These are phyloP conservation scores for Ancistrus triradiatus DNA, from an alignment of 2,113 vertebrate species.

Conservation along the genomic window DNA sequence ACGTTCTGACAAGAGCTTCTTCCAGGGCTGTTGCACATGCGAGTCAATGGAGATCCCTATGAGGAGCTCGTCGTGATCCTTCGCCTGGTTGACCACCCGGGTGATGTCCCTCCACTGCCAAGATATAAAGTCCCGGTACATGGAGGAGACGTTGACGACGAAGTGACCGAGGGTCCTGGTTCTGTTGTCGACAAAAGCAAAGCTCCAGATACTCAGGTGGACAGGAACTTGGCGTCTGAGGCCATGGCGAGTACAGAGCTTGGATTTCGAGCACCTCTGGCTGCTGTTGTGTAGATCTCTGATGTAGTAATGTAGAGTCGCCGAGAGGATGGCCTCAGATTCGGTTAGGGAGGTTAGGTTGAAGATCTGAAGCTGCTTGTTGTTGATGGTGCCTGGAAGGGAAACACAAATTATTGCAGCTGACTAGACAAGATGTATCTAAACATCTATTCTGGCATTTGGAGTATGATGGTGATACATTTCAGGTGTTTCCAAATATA, in stretches of 20 bases:
- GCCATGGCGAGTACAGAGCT: constrained; percentile 52
- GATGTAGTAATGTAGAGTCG: constrained; percentile 81
- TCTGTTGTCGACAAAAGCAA: constrained; percentile 63
- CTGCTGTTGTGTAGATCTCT: constrained; percentile 70
- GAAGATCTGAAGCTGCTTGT: constrained; percentile 76
- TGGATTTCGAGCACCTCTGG: constrained; percentile 55
- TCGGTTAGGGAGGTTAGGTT: constrained; percentile 89
- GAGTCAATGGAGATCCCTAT: constrained; percentile 76
- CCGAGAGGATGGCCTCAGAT: constrained; percentile 87
- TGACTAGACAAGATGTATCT: no score
- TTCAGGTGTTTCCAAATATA: no score
- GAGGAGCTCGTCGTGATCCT: constrained; percentile 72
- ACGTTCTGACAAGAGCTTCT: constrained; percentile 59
- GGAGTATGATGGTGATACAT: no score
- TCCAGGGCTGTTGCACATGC: constrained; percentile 56
- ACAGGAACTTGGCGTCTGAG: constrained; percentile 66
- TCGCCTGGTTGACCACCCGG: constrained; percentile 73
- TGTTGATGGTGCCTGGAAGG: constrained; percentile 70
- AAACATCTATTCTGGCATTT: no score
- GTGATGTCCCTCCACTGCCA: constrained; percentile 95
- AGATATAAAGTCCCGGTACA: constrained; percentile 63
- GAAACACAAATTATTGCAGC: not conserved
- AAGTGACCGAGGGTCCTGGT: constrained; percentile 72
- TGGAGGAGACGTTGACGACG: constrained; percentile 69
- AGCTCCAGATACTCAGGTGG: constrained; percentile 78